Conservation (phyloP, 1,140 invertebrate species). For the Teleogryllus occipitalis region DNA sequence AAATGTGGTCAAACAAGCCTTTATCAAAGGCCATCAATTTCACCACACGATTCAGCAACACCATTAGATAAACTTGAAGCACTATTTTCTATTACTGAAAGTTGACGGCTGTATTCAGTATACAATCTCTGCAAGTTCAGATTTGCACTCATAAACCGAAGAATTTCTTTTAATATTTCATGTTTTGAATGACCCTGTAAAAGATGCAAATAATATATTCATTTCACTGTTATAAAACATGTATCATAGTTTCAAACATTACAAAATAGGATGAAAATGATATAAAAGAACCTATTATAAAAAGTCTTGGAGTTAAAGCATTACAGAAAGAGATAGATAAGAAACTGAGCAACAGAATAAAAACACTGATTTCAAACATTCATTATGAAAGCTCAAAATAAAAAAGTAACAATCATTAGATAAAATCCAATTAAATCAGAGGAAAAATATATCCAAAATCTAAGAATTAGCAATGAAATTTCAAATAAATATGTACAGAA, state of each 20-base stretch:
- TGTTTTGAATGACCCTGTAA: constrained; percentile 20
- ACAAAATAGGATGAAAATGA: neutral
- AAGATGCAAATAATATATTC: neutral
- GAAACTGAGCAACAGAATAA: too few relatives aligned
- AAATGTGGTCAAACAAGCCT: too few relatives aligned
- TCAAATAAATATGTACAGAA: too few relatives aligned
- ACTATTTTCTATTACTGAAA: constrained; percentile 8
- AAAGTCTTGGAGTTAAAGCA: neutral
- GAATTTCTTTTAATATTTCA: constrained; percentile 18
- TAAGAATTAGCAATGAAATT: too few relatives aligned
- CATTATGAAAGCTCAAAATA: too few relatives aligned
- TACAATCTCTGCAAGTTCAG: constrained; percentile 20
- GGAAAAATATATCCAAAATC: too few relatives aligned
- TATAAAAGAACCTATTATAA: neutral
- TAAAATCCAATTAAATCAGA: too few relatives aligned
- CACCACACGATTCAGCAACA: neutral
- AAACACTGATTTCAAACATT: too few relatives aligned
- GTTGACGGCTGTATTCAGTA: constrained; percentile 22
- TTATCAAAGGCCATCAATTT: neutral
- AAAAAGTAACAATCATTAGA: too few relatives aligned
- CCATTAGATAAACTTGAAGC: neutral
- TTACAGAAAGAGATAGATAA: neutral
- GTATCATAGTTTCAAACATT: too few relatives aligned
- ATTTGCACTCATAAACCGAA: constrained; percentile 17
- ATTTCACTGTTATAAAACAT: too few relatives aligned